These are phyloP conservation scores for Dysmachus trigonus DNA, from an alignment of 2,888 invertebrate genomes.

Conservation along the genomic window DNA sequence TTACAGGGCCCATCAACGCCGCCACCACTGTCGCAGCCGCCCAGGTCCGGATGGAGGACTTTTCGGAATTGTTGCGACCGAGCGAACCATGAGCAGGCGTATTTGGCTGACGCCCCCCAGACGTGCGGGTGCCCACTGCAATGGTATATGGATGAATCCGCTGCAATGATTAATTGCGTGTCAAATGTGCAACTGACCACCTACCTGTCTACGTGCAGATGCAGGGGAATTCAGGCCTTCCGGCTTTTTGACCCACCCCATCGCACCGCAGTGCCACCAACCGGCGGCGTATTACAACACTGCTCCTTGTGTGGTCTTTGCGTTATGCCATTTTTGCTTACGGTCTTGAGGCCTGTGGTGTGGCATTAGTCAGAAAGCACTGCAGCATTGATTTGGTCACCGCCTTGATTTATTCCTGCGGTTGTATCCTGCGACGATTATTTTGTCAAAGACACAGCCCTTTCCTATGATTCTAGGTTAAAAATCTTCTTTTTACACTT, in stretches of 20 bases:
- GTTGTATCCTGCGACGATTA: not conserved
- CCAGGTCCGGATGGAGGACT: not conserved
- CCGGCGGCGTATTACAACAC: not conserved
- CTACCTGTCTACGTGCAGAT: not conserved
- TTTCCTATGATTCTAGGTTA: not conserved
- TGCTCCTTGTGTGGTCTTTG: not conserved
- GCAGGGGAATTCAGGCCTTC: not conserved
- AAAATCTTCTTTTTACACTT: not conserved
- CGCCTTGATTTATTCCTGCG: not conserved
- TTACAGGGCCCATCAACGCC: not conserved
- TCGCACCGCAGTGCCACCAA: too few species aligned
- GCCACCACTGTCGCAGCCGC: not conserved
- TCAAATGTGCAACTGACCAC: slow-evolving; percentile 8
- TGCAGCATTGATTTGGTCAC: not conserved
- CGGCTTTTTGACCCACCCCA: not conserved
- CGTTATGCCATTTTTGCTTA: not conserved
- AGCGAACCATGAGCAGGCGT: not conserved
- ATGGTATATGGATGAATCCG: slow-evolving; percentile 6
- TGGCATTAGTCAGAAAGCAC: not conserved
- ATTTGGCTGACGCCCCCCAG: not conserved
- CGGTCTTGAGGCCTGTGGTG: not conserved
- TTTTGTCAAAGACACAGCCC: not conserved
- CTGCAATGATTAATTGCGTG: slow-evolving; percentile 13
- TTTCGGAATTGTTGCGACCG: not conserved
- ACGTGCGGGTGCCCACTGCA: not conserved